phyloP scores from a whole-genome alignment of 2,797 vertebrate genomes.

The Pseudotriccus pelzelni region DNA sequence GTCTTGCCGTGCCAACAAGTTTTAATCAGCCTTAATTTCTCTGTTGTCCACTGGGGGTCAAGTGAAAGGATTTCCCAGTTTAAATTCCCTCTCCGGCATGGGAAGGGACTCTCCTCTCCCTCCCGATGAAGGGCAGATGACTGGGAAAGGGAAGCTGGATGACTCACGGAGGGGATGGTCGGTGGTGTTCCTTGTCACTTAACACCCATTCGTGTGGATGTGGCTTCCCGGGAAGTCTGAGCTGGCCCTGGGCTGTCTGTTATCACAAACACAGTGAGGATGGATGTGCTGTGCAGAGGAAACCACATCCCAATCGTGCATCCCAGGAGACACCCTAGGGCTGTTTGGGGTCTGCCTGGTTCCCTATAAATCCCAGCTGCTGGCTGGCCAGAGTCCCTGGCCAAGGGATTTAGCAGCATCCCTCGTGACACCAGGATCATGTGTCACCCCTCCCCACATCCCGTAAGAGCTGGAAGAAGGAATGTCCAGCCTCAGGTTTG shows the following conservation, averaged over 20 bases:
- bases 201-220: not conserved
- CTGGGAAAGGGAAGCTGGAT: not conserved
- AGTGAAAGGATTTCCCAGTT: not conserved
- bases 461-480: not conserved
- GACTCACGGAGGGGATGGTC: rapidly evolving
- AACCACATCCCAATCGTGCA: rapidly evolving
- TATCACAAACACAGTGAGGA: not conserved
- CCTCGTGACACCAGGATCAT: rapidly evolving
- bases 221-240: not conserved
- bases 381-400: not conserved
- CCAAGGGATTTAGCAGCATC: not conserved
- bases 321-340: rapidly evolving
- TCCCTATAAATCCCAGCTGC: not conserved
- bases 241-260: not conserved
- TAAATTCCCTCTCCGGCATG: rapidly evolving
- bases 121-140: not conserved
- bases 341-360: not conserved
- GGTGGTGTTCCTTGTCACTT: not conserved
- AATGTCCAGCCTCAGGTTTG: not conserved
- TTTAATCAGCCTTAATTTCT: not conserved
- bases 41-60: rapidly evolving
- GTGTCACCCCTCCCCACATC: rapidly evolving
- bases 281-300: not conserved
- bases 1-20: not conserved
- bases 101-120: not conserved